Percentiles rank a stretch among this genome's conserved stretches.
Conservation (phyloP, 2,888 invertebrate genomes). For the Microctonus aethiopoides region DNA sequence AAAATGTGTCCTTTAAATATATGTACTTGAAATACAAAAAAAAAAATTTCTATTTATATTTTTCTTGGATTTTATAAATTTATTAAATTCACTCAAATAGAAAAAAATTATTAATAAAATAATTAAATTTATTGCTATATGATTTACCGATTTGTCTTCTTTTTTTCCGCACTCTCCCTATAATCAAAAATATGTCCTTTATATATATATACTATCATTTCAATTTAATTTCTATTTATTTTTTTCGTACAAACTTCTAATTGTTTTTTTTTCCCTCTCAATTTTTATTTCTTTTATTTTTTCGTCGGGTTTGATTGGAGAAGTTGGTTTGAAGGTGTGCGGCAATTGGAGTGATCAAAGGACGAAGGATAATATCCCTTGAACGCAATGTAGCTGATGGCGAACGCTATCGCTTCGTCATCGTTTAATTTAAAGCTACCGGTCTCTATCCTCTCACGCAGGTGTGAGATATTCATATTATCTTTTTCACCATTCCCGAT, state of each 20-base stretch:
- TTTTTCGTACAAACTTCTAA: background rate
- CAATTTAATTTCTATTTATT: background rate
- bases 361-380: conserved; percentile 33
- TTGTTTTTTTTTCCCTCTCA: background rate
- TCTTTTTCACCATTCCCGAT: conserved; percentile 21
- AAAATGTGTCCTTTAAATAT: too few species aligned
- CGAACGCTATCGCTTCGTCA: conserved; percentile 30
- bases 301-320: background rate
- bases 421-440: conserved; percentile 39
- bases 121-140: background rate
- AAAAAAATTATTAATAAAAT: background rate
- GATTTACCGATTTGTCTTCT: too few species aligned
- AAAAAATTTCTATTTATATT: too few species aligned
- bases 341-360: conserved; percentile 37
- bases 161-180: too few species aligned
- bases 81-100: background rate
- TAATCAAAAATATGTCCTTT: background rate
- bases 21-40: too few species aligned
- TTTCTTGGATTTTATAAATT: too few species aligned
- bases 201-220: background rate
- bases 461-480: conserved; percentile 32
- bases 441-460: conserved; percentile 32
- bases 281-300: conserved; percentile 3
- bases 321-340: conserved; percentile 18
- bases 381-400: conserved; percentile 8